Evolutionary conservation across 2,888 invertebrate genomes (phyloP).

Genomic region (Harpalus rubripes): DNA sequence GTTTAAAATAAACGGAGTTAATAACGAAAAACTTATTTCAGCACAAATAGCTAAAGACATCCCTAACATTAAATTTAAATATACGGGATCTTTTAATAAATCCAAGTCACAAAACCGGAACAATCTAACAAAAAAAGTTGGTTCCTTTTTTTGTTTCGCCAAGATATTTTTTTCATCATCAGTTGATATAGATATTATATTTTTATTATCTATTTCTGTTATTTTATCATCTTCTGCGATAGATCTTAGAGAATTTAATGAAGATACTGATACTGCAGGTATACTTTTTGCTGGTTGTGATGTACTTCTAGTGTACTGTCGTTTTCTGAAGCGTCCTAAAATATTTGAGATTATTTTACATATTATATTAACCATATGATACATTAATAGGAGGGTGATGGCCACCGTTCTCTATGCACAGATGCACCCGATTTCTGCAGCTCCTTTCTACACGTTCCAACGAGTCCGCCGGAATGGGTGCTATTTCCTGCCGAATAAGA

Average conservation of each 20-base stretch:
- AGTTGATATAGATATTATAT: constrained; percentile 21
- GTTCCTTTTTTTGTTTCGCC: constrained; percentile 17
- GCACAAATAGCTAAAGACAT: constrained; percentile 84
- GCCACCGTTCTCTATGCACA: too few species aligned
- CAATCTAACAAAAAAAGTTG: not conserved
- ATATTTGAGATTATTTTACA: constrained; percentile 19
- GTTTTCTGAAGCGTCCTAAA: constrained; percentile 53
- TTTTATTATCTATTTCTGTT: constrained; percentile 37
- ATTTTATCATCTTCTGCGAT: constrained; percentile 69
- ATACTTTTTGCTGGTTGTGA: constrained; percentile 21
- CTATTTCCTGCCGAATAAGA: too few species aligned
- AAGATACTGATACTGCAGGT: constrained; percentile 23
- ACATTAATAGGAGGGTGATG: too few species aligned
- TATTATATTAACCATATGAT: too few species aligned
- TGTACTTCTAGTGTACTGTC: constrained; percentile 39
- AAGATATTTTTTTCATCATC: constrained; percentile 25
- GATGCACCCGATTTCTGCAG: too few species aligned
- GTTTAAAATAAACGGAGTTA: constrained; percentile 84
- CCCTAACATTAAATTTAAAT: constrained; percentile 84
- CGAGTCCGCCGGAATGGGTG: too few species aligned
- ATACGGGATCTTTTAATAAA: constrained; percentile 83
- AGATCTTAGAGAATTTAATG: constrained; percentile 65
- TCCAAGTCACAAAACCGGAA: constrained; percentile 81
- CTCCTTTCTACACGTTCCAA: too few species aligned
- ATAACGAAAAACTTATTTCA: constrained; percentile 84